A percentile compares a stretch with the other conserved stretches of the same genome.
These are phyloP conservation scores for Varecia variegata DNA, from an alignment of 2,797 vertebrate species.

Conservation along the genomic window DNA sequence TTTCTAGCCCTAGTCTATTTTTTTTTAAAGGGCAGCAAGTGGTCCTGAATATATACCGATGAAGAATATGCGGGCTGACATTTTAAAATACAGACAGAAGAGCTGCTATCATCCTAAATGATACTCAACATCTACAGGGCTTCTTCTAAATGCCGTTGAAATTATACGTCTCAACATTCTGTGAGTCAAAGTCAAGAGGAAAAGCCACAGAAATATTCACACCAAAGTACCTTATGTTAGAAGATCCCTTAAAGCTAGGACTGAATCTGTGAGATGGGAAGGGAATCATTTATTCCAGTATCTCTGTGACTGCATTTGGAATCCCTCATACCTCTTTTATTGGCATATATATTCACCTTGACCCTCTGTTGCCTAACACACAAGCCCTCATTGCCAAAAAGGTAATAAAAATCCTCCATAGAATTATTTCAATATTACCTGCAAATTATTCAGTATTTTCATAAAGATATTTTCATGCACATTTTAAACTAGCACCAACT, in stretches of 20 bases:
- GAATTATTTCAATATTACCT: not conserved
- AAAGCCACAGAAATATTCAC: constrained; percentile 2
- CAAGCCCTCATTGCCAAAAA: not conserved
- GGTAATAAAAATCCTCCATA: not conserved
- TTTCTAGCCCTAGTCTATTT: constrained; percentile 24
- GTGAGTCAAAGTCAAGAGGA: constrained; percentile 23
- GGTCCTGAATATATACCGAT: constrained; percentile 63
- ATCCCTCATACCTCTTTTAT: not conserved
- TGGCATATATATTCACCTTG: not conserved
- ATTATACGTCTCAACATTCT: not conserved
- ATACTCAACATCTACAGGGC: not conserved
- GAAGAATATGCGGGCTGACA: constrained; percentile 54
- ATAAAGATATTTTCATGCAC: not conserved
- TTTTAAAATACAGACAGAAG: constrained; percentile 68
- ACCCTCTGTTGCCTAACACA: not conserved
- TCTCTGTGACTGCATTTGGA: not conserved
- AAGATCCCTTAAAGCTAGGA: not conserved
- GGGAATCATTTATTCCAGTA: not conserved
- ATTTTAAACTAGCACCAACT: not conserved
- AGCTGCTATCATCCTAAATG: constrained; percentile 58
- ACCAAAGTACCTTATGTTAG: not conserved
- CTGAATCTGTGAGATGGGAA: not conserved
- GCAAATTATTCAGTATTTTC: not conserved
- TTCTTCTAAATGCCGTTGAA: constrained; percentile 63
- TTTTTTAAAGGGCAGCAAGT: constrained; percentile 67